Evolutionary conservation across 2,113 vertebrate genomes (phyloP).

Genomic region (Pelobates fuscus): DNA sequence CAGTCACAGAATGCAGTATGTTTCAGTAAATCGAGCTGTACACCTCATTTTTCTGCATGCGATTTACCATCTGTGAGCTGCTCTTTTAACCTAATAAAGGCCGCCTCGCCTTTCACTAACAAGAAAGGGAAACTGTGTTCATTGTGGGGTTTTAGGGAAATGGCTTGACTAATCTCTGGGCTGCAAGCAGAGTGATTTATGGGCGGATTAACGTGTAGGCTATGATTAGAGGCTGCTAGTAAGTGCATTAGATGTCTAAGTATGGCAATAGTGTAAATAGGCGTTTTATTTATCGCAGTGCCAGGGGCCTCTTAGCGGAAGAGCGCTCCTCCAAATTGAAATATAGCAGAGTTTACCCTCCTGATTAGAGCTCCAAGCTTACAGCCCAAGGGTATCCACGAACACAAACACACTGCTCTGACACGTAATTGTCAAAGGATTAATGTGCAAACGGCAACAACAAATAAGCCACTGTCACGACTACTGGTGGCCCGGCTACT

Average conservation of each 20-base stretch:
- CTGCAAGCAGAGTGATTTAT: conserved; percentile 93
- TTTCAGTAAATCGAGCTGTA: conserved; percentile 62
- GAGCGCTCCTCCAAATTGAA: conserved; percentile 99
- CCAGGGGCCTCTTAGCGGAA: conserved; percentile 98
- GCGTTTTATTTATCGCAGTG: conserved; percentile 99
- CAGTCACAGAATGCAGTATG: not conserved
- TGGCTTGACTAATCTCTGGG: conserved; percentile 91
- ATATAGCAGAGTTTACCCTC: conserved; percentile 99
- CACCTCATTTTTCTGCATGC: conserved; percentile 81
- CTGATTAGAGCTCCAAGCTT: conserved; percentile 95
- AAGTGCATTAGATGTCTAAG: conserved; percentile 91
- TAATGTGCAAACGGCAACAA: conserved; percentile 86
- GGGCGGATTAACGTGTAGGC: conserved; percentile 87
- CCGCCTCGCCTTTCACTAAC: conserved; percentile 88
- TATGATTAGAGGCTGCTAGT: conserved; percentile 92
- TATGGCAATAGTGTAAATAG: conserved; percentile 97
- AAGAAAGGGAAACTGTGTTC: conserved; percentile 92
- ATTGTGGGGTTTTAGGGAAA: conserved; percentile 91
- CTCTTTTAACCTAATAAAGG: conserved; percentile 87
- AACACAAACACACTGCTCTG: conserved; percentile 82
- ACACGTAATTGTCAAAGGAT: conserved; percentile 98
- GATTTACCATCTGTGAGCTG: conserved; percentile 88
- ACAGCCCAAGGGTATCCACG: conserved; percentile 92
- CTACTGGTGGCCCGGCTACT: conserved; percentile 81
- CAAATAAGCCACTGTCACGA: conserved; percentile 79